phyloP scores from a whole-genome alignment of 2,888 invertebrate species.

The Drosophila meridiana region DNA sequence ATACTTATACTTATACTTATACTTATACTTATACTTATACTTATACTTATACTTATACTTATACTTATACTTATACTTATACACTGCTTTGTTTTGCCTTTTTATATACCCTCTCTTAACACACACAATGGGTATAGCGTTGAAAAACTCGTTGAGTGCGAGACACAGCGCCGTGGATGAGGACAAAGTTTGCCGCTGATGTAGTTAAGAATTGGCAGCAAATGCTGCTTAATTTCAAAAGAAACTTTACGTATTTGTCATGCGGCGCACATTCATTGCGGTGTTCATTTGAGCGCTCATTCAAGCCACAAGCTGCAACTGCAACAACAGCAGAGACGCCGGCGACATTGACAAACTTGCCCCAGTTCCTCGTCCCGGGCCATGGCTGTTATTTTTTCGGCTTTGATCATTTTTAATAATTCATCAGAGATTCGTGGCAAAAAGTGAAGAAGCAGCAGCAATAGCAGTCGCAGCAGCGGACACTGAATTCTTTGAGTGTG shows the following conservation, averaged over 20 bases:
- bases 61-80: neutral
- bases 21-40: neutral
- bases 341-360: constrained; percentile 53
- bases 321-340: constrained; percentile 9
- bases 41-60: neutral
- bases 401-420: constrained; percentile 63
- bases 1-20: neutral
- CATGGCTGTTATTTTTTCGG: constrained; percentile 4
- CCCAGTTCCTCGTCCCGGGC: constrained; percentile 7
- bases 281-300: constrained; percentile 79
- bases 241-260: constrained; percentile 82
- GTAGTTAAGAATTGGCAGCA: constrained; percentile 82
- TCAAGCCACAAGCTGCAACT: constrained; percentile 44
- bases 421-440: constrained; percentile 54
- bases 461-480: neutral
- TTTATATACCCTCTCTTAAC: neutral
- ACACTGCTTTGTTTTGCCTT: neutral
- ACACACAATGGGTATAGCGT: neutral
- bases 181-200: constrained; percentile 81
- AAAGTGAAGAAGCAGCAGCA: neutral
- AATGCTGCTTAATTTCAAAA: constrained; percentile 82
- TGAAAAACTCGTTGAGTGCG: constrained; percentile 51
- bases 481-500: constrained; percentile 27
- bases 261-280: constrained; percentile 81
- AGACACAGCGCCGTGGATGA: constrained; percentile 41